Base-by-base conservation (phyloP, 2,888 invertebrate genomes). In the Drosophila pseudotalamancana region DNA sequence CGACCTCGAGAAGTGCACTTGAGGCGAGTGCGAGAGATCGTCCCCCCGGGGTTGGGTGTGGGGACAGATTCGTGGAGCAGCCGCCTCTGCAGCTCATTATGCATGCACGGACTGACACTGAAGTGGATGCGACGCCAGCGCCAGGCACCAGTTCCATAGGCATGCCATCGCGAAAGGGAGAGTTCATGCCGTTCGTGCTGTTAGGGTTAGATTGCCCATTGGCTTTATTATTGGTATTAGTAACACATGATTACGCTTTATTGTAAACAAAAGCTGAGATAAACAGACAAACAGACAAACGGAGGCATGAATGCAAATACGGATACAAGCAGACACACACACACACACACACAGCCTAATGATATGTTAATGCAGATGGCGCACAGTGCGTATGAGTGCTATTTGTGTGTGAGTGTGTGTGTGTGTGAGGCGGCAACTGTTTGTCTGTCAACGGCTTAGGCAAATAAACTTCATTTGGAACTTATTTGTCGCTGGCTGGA, bases 191-290 rank as follows among this genome's bases (percentile, higher is more conserved):
- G n/a, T n/a, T n/a, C n/a, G n/a, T 48, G 61, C 51, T 63, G 68
- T 63, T 85, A 76, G 83, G 83, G 83, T 82, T 81, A 85, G 62
- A 78, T 70, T 61, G 86, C 80, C 80, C 79, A 75, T 75, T 68
- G 79, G 51, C 77, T 55, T 71, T 81, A 86, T 86, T 81, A 86
- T 86, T 86, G 86, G 81, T 81, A 81, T 81, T 83, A 76, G 82
- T 87, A 84, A 81, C 83, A 87, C 83, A 84, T 84, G 87, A 84
- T 84, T 84, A 87, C 85, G 78, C 73, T 84, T 68, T 71, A 72
- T 64, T 87, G 87, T 84, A 84, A 87, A 84, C 83, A 84, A 87
- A 82, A 69, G 72, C 85, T 27, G 46, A 72, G 66, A 87, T 81
- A 84, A 86, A 81, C 86, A 81, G 70, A 40, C 74, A 64, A 70